These are phyloP conservation scores for Porites australiensis DNA, from an alignment of 64 coral and sea anemone genomes.

Conservation along the genomic window DNA sequence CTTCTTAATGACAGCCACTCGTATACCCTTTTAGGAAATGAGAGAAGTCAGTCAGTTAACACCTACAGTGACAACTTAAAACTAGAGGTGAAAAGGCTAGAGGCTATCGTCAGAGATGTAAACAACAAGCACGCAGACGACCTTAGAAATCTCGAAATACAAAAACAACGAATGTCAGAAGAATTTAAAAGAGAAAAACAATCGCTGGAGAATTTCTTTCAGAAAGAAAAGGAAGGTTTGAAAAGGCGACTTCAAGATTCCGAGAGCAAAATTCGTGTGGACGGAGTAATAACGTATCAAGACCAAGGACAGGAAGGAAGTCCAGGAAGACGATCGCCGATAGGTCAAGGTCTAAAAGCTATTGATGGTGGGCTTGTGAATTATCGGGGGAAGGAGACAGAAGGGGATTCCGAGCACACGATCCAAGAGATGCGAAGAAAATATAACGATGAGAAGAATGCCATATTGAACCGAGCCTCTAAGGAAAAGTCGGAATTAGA, in stretches of 20 bases:
- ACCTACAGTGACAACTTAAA: conserved; percentile 64
- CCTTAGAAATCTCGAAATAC: conserved; percentile 63
- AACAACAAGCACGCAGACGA: conserved; percentile 81
- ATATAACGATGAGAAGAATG: conserved; percentile 50
- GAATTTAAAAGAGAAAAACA: conserved; percentile 86
- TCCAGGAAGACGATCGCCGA: not conserved
- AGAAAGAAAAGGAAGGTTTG: conserved; percentile 59
- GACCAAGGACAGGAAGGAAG: not conserved
- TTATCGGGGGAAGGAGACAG: not conserved
- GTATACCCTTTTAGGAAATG: conserved; percentile 6
- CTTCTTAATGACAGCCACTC: not conserved
- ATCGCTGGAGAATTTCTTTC: conserved; percentile 59
- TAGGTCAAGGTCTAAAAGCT: not conserved
- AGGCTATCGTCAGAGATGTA: conserved; percentile 54
- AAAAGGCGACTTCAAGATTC: conserved; percentile 28
- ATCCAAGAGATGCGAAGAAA: conserved; percentile 32
- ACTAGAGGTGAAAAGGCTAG: conserved; percentile 77
- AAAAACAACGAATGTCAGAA: conserved; percentile 71
- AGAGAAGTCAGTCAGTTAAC: conserved; percentile 8
- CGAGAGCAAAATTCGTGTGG: conserved; percentile 37
- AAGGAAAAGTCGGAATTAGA: conserved; percentile 76
- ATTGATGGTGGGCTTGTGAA: not conserved
- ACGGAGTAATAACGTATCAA: not conserved
- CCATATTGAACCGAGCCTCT: conserved; percentile 59
- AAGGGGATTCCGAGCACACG: conserved; percentile 21